phyloP scores from a whole-genome alignment of 1,140 invertebrate genomes.

The Ips nitidus region DNA sequence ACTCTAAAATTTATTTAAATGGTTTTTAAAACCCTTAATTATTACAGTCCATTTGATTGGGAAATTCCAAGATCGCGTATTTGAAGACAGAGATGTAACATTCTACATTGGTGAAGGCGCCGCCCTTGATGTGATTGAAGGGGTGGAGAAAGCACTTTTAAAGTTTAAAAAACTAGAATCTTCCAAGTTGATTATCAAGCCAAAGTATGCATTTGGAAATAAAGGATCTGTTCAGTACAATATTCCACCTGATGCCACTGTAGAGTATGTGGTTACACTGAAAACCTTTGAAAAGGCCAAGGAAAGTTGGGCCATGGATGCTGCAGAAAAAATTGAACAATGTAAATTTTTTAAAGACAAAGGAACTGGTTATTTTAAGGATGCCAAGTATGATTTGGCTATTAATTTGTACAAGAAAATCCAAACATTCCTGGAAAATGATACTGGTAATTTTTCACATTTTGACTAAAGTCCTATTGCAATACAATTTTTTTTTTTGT shows the following conservation, averaged over 20 bases:
- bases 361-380: constrained; percentile 89
- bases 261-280: constrained; percentile 82
- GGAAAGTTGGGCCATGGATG: constrained; percentile 81
- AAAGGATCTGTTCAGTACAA: constrained; percentile 69
- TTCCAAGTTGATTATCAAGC: constrained; percentile 72
- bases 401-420: constrained; percentile 86
- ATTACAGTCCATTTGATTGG: constrained; percentile 77
- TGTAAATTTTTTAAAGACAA: constrained; percentile 85
- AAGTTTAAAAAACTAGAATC: constrained; percentile 84
- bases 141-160: constrained; percentile 82
- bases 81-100: constrained; percentile 77
- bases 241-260: constrained; percentile 76
- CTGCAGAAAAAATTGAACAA: constrained; percentile 76
- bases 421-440: constrained; percentile 47
- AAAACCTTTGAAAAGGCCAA: constrained; percentile 81
- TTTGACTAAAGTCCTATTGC: constrained; percentile 5
- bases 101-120: constrained; percentile 87
- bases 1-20: background rate
- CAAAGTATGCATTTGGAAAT: constrained; percentile 80
- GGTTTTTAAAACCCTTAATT: background rate
- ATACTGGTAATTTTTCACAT: constrained; percentile 42
- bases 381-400: constrained; percentile 75
- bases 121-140: constrained; percentile 73
- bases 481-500: constrained; percentile 16
- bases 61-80: constrained; percentile 63